Conservation (phyloP, 2,797 vertebrate species). For the Sebastes kiyomatsui region DNA sequence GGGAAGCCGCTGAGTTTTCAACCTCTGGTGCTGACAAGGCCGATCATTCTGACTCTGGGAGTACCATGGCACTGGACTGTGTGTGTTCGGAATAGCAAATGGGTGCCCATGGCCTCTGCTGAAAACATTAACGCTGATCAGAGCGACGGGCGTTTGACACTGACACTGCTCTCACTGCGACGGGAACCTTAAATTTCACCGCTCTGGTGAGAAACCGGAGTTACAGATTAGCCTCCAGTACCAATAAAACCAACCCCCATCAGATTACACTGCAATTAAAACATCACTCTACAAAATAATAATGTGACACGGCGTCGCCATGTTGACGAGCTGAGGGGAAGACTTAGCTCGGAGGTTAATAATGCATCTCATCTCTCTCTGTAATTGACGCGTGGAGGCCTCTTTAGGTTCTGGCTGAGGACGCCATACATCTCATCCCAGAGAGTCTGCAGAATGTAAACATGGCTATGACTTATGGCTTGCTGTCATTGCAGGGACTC, state of each 20-base stretch:
- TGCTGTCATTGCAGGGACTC: conserved; percentile 30
- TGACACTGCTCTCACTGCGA: conserved; percentile 23
- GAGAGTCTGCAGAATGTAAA: conserved; percentile 47
- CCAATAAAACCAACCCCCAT: conserved; percentile 30
- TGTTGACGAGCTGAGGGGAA: conserved; percentile 36
- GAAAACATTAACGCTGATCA: conserved; percentile 56
- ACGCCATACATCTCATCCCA: conserved; percentile 19
- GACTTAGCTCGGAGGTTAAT: conserved; percentile 31
- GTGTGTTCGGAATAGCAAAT: conserved; percentile 65
- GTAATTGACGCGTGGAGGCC: conserved; percentile 34
- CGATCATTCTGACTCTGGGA: conserved; percentile 51
- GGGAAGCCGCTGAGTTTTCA: conserved; percentile 42
- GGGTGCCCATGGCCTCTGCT: conserved; percentile 9
- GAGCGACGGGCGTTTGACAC: conserved; percentile 19
- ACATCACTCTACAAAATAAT: conserved; percentile 18
- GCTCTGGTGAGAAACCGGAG: conserved; percentile 6
- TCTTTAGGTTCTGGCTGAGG: conserved; percentile 27
- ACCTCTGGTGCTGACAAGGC: conserved; percentile 50
- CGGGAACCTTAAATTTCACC: conserved; percentile 16
- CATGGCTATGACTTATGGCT: conserved; percentile 42
- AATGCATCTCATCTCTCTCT: conserved; percentile 42
- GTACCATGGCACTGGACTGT: conserved; percentile 16
- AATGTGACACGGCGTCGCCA: conserved; percentile 8
- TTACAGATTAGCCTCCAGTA: conserved; percentile 30
- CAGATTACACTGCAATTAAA: conserved; percentile 55